phyloP scores from a whole-genome alignment of 2,888 invertebrate genomes.

The Nemurella pictetii region DNA sequence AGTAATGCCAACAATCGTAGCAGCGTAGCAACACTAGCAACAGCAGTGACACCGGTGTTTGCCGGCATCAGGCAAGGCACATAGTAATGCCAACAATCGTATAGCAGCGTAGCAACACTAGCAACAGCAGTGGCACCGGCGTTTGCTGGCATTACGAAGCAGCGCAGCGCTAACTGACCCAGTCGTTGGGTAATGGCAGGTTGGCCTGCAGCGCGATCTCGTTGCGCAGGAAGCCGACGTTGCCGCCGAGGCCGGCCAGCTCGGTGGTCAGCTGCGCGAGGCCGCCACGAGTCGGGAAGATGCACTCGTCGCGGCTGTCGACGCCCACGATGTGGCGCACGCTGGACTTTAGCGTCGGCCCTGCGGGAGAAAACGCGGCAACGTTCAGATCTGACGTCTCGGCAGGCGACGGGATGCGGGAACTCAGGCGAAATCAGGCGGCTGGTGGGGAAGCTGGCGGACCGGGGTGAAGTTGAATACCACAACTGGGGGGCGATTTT shows the following conservation, averaged over 20 bases:
- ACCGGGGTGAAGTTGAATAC: too few species aligned
- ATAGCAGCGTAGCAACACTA: neutral
- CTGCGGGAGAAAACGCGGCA: constrained; percentile 52
- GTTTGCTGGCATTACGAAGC: neutral
- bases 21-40: neutral
- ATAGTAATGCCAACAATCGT: too few species aligned
- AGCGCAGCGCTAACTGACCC: constrained; percentile 51
- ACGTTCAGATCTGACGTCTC: neutral
- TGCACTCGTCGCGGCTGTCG: constrained; percentile 77
- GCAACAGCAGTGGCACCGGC: neutral
- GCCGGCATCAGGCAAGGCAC: too few species aligned
- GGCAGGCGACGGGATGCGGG: too few species aligned
- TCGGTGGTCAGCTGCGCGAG: constrained; percentile 77
- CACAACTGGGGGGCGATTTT: too few species aligned
- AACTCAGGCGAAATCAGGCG: too few species aligned
- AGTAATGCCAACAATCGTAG: too few species aligned
- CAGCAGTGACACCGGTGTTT: neutral
- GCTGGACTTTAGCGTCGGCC: constrained; percentile 87
- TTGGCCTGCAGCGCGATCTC: constrained; percentile 75
- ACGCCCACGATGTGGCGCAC: constrained; percentile 76
- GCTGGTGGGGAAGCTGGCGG: too few species aligned
- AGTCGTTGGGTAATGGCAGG: constrained; percentile 62
- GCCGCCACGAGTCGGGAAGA: constrained; percentile 78
- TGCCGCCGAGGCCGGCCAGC: constrained; percentile 87
- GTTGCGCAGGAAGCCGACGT: constrained; percentile 86